Conservation (phyloP, 2,888 invertebrate species). For the Omphaloscelis lunosa region DNA sequence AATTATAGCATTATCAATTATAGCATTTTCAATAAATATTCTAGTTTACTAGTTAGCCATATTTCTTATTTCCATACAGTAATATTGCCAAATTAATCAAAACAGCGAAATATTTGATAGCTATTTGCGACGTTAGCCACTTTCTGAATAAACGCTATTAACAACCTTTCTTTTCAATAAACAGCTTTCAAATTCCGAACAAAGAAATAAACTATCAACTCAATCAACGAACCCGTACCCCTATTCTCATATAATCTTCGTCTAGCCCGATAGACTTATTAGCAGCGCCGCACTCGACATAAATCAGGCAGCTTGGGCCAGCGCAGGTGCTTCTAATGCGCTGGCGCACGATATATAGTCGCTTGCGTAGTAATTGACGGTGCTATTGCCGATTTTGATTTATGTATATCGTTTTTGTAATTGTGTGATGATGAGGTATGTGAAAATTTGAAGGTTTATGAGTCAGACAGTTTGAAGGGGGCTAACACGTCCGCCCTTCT, state of each 20-base stretch:
- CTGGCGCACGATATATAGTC: conserved; percentile 69
- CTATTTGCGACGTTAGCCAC: too few species aligned
- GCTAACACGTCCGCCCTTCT: background rate
- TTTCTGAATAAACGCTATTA: too few species aligned
- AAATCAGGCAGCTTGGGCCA: conserved; percentile 62
- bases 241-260: conserved; percentile 65
- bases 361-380: conserved; percentile 63
- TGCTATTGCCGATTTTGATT: conserved; percentile 62
- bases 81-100: too few species aligned
- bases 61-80: too few species aligned
- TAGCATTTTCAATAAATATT: too few species aligned
- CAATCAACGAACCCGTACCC: conserved; percentile 26
- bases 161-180: background rate
- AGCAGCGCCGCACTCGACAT: conserved; percentile 54
- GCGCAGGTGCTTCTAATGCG: conserved; percentile 71
- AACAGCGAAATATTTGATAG: too few species aligned
- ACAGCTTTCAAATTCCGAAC: background rate
- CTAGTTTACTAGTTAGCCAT: too few species aligned
- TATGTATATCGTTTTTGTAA: conserved; percentile 52
- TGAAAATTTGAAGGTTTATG: background rate
- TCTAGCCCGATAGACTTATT: conserved; percentile 64
- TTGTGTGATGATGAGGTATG: conserved; percentile 11
- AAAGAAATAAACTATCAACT: conserved; percentile 13
- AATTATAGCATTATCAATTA: too few species aligned
- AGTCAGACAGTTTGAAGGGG: background rate